A percentile compares a stretch with the other conserved stretches of the same genome.
These are phyloP conservation scores for Turritopsis dohrnii DNA, from an alignment of 30 jellyfish, hydroid and myxozoan species.

Conservation along the genomic window DNA sequence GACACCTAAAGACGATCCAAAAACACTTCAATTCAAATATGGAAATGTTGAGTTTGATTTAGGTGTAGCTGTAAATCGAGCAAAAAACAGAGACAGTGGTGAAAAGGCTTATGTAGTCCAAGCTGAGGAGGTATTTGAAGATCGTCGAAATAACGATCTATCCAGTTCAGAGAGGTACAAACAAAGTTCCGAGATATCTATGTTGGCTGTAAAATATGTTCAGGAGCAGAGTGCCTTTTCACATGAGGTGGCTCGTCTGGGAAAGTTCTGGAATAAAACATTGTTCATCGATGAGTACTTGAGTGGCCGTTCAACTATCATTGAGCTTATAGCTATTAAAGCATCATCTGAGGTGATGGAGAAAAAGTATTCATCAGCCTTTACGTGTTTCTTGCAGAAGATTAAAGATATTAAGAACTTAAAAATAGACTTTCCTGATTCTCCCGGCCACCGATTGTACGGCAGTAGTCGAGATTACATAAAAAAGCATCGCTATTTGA, in stretches of 20 bases:
- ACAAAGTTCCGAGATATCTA: background rate
- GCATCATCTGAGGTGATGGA: background rate
- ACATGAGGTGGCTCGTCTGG: slow-evolving; percentile 14
- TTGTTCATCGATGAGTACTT: background rate
- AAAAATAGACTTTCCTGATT: background rate
- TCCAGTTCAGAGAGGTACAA: background rate
- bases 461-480: background rate
- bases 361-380: background rate
- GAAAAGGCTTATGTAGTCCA: background rate
- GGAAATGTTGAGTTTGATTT: background rate
- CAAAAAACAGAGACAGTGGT: background rate
- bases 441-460: background rate
- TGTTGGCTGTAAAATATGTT: background rate
- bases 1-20: slow-evolving; percentile 18
- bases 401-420: background rate
- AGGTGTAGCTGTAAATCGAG: background rate
- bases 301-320: slow-evolving; percentile 19
- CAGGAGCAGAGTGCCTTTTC: slow-evolving; percentile 3
- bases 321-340: background rate
- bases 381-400: background rate
- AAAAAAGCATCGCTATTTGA: background rate
- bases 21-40: slow-evolving; percentile 1
- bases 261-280: slow-evolving; percentile 15
- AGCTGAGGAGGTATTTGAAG: background rate
- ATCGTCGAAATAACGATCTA: background rate